Conservation (phyloP, 2,113 vertebrate genomes). For the Pogonocichla stellata region DNA sequence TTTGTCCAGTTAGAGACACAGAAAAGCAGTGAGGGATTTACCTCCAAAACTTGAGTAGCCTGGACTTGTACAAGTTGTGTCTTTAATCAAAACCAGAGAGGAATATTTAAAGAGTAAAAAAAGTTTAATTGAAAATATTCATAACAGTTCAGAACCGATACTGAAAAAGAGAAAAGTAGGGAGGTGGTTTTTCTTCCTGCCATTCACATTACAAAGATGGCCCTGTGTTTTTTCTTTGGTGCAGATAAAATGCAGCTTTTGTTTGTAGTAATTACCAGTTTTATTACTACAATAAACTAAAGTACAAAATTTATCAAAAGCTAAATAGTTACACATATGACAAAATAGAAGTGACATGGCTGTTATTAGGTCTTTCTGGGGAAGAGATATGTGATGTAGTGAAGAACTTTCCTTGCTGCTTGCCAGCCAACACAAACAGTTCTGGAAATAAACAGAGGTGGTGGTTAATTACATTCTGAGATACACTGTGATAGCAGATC, state of each 20-base stretch:
- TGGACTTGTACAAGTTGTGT: background rate
- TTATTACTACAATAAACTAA: conserved; percentile 50
- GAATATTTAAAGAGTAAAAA: background rate
- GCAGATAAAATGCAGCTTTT: background rate
- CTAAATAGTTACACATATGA: conserved; percentile 59
- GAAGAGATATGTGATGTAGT: background rate
- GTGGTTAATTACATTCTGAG: background rate
- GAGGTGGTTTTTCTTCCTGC: background rate
- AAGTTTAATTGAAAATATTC: background rate
- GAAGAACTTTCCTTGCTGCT: background rate
- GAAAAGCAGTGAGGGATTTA: background rate
- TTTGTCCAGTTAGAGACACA: background rate
- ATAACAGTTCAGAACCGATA: background rate
- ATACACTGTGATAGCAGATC: background rate
- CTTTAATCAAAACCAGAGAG: background rate
- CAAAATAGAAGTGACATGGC: background rate
- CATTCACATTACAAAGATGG: background rate
- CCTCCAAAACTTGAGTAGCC: background rate
- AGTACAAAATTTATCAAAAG: conserved; percentile 73
- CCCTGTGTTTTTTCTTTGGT: background rate
- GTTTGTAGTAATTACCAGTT: background rate
- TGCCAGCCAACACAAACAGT: background rate
- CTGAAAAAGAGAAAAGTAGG: background rate
- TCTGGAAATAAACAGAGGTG: background rate
- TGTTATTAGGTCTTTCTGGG: background rate